These are phyloP conservation scores for Oscheius sp. DNA, from an alignment of 2,888 invertebrate species.

Conservation along the genomic window DNA sequence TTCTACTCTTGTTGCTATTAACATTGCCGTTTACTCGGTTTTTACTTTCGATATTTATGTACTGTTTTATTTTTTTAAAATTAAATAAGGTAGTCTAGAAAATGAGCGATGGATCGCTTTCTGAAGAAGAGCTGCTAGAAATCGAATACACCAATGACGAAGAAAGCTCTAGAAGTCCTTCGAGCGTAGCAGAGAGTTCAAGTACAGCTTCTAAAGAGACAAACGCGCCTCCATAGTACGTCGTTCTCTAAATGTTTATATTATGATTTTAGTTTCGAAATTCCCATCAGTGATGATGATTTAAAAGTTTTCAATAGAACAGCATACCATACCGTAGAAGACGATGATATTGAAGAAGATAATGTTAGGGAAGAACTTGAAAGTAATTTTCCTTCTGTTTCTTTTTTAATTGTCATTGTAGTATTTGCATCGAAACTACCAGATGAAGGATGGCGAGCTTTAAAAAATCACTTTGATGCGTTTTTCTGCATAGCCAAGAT, in stretches of 20 bases:
- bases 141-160: neutral
- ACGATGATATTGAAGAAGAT: conserved; percentile 25
- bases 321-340: conserved; percentile 18
- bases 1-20: neutral
- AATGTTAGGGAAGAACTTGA: neutral
- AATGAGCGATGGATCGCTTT: neutral
- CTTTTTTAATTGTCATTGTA: neutral
- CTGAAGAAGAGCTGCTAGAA: neutral
- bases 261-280: conserved; percentile 17
- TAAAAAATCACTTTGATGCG: conserved; percentile 38
- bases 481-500: conserved; percentile 38
- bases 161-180: no score
- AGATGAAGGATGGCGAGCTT: neutral
- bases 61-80: no score
- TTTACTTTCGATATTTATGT: neutral
- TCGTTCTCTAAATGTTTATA: neutral
- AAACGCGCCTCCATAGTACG: neutral
- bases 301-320: neutral
- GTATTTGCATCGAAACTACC: conserved; percentile 9
- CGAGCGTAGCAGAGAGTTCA: neutral
- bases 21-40: neutral
- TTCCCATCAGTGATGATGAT: conserved; percentile 28
- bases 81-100: neutral
- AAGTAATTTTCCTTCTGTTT: neutral
- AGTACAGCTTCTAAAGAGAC: neutral